A percentile compares a stretch with the other conserved stretches of the same genome.
Evolutionary conservation across 2,113 vertebrate species (phyloP).

Genomic region (Macrotis lagotis): DNA sequence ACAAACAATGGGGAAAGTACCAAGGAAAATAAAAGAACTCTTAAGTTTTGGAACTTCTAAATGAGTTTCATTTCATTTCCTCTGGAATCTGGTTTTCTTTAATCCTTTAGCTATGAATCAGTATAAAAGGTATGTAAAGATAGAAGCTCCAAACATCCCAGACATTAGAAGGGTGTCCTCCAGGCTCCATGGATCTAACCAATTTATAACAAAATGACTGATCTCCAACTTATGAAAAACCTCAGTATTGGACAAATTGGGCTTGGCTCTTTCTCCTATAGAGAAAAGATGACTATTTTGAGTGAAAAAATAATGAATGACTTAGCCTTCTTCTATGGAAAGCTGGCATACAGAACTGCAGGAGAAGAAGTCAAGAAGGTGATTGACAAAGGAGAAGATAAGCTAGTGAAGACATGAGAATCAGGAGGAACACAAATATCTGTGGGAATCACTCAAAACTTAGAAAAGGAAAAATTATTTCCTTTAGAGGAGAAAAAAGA

Average conservation of each 20-base stretch:
- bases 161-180: constrained; percentile 16
- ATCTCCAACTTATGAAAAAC: background rate
- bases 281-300: background rate
- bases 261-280: background rate
- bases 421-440: constrained; percentile 37
- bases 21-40: constrained; percentile 16
- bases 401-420: constrained; percentile 30
- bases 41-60: constrained; percentile 20
- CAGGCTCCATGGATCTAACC: background rate
- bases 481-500: background rate
- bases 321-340: constrained; percentile 3
- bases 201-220: constrained; percentile 6
- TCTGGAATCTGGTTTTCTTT: background rate
- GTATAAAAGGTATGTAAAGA: background rate
- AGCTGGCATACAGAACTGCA: background rate
- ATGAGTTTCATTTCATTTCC: constrained; percentile 34
- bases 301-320: background rate
- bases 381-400: constrained; percentile 13
- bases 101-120: background rate
- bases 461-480: constrained; percentile 12
- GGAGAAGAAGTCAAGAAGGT: background rate
- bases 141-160: constrained; percentile 7
- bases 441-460: constrained; percentile 33
- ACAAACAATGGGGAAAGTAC: background rate
- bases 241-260: constrained; percentile 28